These are phyloP conservation scores for Ondatra zibethicus DNA, from an alignment of 2,113 vertebrate genomes.

Conservation along the genomic window DNA sequence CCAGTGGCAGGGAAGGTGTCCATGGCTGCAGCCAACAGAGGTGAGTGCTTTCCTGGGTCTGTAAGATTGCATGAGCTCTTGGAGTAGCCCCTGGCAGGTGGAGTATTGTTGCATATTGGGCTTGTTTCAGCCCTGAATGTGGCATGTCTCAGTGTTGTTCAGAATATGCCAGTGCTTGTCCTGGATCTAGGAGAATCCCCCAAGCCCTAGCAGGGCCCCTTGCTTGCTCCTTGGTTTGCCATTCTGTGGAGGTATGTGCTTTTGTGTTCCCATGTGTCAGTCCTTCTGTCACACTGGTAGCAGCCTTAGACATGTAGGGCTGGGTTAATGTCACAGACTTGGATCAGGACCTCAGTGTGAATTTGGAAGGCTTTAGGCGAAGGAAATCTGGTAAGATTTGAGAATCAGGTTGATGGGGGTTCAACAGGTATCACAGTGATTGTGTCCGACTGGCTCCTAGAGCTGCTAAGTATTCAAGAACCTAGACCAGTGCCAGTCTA, in stretches of 20 bases:
- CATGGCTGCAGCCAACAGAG: conserved; percentile 82
- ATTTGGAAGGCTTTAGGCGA: background rate
- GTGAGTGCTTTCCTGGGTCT: conserved; percentile 63
- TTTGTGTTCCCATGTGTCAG: background rate
- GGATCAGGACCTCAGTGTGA: background rate
- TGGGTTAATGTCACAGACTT: background rate
- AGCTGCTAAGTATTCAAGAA: background rate
- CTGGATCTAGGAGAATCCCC: background rate
- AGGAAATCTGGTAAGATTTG: background rate
- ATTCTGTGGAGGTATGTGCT: background rate
- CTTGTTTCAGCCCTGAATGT: background rate
- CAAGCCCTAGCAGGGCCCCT: background rate
- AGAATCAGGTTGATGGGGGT: background rate
- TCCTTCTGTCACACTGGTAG: background rate
- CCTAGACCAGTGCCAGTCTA: background rate
- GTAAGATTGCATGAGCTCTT: background rate
- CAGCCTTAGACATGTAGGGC: background rate
- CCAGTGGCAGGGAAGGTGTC: conserved; percentile 63
- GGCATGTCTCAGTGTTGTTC: background rate
- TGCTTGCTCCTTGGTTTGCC: background rate
- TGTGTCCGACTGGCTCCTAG: background rate
- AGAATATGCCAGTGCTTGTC: background rate
- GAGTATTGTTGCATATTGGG: background rate
- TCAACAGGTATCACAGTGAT: background rate
- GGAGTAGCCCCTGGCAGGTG: background rate